Conservation (phyloP, 2,888 invertebrate genomes). For the Sarcophaga caerulescens region DNA sequence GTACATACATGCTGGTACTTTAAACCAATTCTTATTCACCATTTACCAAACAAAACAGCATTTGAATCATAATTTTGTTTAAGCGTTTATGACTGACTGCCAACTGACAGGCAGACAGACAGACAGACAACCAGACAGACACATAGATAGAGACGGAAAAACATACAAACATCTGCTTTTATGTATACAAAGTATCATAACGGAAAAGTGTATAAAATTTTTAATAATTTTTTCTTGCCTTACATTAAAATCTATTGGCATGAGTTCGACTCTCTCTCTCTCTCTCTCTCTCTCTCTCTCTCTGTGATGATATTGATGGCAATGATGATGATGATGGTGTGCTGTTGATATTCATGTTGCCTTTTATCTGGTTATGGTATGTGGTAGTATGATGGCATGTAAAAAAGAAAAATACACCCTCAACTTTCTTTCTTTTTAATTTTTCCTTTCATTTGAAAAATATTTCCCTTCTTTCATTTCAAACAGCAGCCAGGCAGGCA, state of each 20-base stretch:
- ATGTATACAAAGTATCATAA: background rate
- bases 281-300: no score
- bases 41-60: no score
- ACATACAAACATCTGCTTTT: background rate
- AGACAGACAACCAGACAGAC: no score
- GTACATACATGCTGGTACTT: constrained; percentile 26
- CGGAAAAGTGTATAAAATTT: no score
- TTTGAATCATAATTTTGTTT: no score
- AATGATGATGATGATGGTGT: constrained; percentile 12
- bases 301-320: background rate
- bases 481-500: constrained; percentile 41
- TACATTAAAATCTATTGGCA: constrained; percentile 6
- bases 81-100: no score
- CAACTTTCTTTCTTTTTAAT: constrained; percentile 5
- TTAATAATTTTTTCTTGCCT: no score
- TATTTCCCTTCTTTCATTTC: background rate
- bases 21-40: no score
- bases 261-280: background rate
- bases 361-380: background rate
- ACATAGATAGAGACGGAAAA: no score
- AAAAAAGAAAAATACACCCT: constrained; percentile 54
- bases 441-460: constrained; percentile 41
- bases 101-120: no score
- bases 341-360: constrained; percentile 30
- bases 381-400: constrained; percentile 6